A percentile compares a stretch with the other conserved stretches of the same genome.
Conservation (phyloP, 2,113 vertebrate species). For the Sinocyclocheilus maitianheensis region DNA sequence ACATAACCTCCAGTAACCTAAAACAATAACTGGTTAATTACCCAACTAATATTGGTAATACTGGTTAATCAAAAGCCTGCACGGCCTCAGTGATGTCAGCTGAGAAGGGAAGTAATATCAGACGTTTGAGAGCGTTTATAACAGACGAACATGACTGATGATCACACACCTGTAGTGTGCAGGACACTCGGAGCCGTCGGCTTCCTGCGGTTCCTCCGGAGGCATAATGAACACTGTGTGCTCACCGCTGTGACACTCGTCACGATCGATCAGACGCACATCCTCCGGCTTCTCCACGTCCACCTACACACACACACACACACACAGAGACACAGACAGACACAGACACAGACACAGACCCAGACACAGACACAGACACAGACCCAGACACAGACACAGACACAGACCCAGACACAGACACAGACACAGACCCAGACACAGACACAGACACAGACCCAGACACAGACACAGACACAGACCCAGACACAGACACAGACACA, state of each 20-base stretch:
- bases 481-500: too few species aligned
- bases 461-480: too few species aligned
- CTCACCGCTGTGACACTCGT: conserved; percentile 85
- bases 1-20: too few species aligned
- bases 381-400: not conserved
- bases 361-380: not conserved
- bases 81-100: not conserved
- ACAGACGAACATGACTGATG: too few species aligned
- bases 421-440: too few species aligned
- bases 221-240: conserved; percentile 95
- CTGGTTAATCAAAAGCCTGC: not conserved
- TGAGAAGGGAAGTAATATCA: not conserved
- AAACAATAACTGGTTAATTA: too few species aligned
- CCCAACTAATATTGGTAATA: not conserved
- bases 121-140: not conserved
- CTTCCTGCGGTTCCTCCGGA: conserved; percentile 81
- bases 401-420: too few species aligned
- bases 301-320: conserved; percentile 62
- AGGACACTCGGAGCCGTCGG: conserved; percentile 77
- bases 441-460: too few species aligned
- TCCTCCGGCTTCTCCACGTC: conserved; percentile 89
- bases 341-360: conserved; percentile 12
- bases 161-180: conserved; percentile 80
- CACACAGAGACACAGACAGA: too few species aligned
- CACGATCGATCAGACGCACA: conserved; percentile 82